Conservation (phyloP, 2,797 vertebrate genomes). For the Enoplosus armatus region DNA sequence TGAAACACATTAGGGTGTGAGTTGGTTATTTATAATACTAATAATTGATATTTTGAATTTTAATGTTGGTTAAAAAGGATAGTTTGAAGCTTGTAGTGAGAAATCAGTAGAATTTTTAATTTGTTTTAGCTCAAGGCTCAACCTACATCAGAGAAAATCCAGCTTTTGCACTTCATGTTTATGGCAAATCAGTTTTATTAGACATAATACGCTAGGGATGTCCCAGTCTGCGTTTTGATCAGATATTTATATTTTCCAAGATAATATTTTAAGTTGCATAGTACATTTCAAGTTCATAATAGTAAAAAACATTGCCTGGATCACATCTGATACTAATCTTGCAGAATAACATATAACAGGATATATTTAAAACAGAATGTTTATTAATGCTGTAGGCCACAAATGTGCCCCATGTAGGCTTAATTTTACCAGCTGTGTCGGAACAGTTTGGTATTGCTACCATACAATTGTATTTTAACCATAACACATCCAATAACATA, state of each 20-base stretch:
- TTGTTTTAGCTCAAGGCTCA: neutral
- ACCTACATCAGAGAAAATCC: neutral
- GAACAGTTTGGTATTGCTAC: neutral
- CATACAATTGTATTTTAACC: neutral
- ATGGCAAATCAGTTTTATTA: conserved; percentile 6
- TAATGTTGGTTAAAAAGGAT: conserved; percentile 15
- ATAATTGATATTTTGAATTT: conserved; percentile 28
- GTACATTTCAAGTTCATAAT: neutral
- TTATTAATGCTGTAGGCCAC: neutral
- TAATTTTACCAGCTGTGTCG: neutral
- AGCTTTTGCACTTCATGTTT: conserved; percentile 1
- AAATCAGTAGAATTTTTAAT: neutral
- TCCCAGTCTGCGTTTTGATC: conserved; percentile 4
- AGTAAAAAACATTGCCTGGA: neutral
- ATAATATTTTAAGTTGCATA: conserved; percentile 1
- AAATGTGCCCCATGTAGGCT: neutral
- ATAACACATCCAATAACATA: neutral
- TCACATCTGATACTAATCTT: neutral
- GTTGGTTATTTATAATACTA: conserved; percentile 16
- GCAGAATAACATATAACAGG: neutral
- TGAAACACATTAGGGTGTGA: neutral
- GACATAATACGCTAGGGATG: neutral
- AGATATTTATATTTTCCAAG: conserved; percentile 15
- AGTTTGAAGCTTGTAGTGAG: neutral
- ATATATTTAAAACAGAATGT: conserved; percentile 10